Evolutionary conservation across 1,140 invertebrate species (phyloP).

Genomic region (Phymastichus coffea): DNA sequence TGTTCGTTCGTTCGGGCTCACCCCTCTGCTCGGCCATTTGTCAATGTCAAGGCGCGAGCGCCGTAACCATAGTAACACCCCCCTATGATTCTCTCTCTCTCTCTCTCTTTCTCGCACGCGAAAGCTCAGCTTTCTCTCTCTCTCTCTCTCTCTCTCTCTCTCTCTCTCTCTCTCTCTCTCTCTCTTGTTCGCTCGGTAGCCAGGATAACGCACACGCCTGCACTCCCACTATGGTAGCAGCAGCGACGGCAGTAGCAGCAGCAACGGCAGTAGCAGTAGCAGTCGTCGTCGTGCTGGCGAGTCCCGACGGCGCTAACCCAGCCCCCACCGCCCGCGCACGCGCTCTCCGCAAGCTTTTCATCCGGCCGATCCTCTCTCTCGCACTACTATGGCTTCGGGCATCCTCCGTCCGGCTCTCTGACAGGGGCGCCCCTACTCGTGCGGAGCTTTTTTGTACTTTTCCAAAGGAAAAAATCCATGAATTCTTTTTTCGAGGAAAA

Average conservation of each 20-base stretch:
- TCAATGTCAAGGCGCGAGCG: slow-evolving; percentile 59
- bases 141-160: slow-evolving; percentile 4
- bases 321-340: slow-evolving; percentile 11
- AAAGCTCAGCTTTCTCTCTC: slow-evolving; percentile 32
- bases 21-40: slow-evolving; percentile 56
- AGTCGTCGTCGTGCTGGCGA: slow-evolving; percentile 3
- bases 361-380: too few relatives aligned
- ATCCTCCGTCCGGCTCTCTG: slow-evolving; percentile 12
- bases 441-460: not conserved
- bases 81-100: not conserved
- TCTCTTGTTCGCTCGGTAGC: slow-evolving; percentile 1
- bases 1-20: slow-evolving; percentile 53
- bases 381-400: slow-evolving; percentile 6
- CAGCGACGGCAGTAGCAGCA: not conserved
- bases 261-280: not conserved
- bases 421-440: slow-evolving; percentile 30
- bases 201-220: not conserved
- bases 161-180: slow-evolving; percentile 19
- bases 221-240: not conserved
- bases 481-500: too few relatives aligned
- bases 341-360: slow-evolving; percentile 12
- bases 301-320: slow-evolving; percentile 23
- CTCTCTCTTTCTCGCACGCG: slow-evolving; percentile 35
- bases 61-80: slow-evolving; percentile 56
- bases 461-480: too few relatives aligned